Evolutionary conservation across 2,888 invertebrate species (phyloP), one percentile per base, ranked within the genome.

Genomic region (Tenthredo livida): DNA sequence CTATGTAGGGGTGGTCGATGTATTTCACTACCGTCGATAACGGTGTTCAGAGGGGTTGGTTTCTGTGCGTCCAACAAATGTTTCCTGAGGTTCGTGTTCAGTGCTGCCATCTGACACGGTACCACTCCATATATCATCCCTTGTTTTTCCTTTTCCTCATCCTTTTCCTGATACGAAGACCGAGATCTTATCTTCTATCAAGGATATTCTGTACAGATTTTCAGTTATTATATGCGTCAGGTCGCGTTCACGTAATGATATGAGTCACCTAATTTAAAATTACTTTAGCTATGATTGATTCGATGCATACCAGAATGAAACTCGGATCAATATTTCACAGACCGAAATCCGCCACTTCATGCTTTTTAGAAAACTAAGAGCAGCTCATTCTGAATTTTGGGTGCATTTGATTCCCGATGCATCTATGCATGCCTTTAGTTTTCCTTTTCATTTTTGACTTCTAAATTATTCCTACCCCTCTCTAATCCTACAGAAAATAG

Each of bases 71-170:
- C 25, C 33, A 17, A 50, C 25, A 54, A 43, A 21, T 12, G 37
- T 37, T 40, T 61, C 33, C 61, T n/a, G 7, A n/a, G 67, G 47
- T 29, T 43, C 33, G 67, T 83, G 25, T 83, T 29, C 50, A n/a
- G 67, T 83, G 83, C 47, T 83, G 83, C 83, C 83, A 67, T 67
- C 83, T 83, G 40, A 15, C 47, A 15, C 1, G 33, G 15, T 6
- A 15, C 15, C 78, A n/a, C 17, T 33, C 17, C 2, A 33, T 7
- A 17, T 6, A 67, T 67, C 33, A 12, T 61, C 29, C 37, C 29
- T 40, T 21, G 25, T 61, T 58, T 33, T 17, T 37, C 21, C 33
- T 21, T 6, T 29, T 17, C n/a, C 17, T 15, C 17, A 54, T 7
- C 15, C 15, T 75, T 47, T 43, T 21, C 15, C 25, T 43, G 1